Evolutionary conservation across 1,140 invertebrate species (phyloP), one percentile per base, ranked within the genome.

Genomic region (Drosophila insularis): DNA sequence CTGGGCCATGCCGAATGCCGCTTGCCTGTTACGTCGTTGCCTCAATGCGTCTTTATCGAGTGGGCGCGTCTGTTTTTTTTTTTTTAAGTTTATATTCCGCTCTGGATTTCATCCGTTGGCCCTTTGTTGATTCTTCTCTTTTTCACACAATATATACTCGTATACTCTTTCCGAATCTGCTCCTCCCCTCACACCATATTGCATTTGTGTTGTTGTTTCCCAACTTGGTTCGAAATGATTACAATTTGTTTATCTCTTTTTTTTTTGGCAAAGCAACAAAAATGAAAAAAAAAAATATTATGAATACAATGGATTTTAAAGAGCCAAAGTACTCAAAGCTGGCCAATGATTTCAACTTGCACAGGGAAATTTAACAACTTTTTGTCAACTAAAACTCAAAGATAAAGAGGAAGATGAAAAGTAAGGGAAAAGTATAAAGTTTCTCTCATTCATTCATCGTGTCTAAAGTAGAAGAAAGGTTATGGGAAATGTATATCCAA

Each of bases 201-300:
- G 19, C 19, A 8, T 31, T 31, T 13, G 5, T 40, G 17, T 40
- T 60, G 23, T 54, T 64, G 43, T 39, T 61, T 54, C 55, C 19
- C 32, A 17, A 61, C 60, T 32, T 70, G 50, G 74, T 31, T 78
- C 63, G 78, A 85, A 84, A 80, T 85, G 64, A 84, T 85, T 85
- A 81, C 40, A 70, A 64, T 61, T 77, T 73, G 54, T 64, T 62
- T 8, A 13, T 4, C 14, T 39, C 13, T 14, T 58, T 37, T 32
- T 3, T 19, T 23, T 11, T 59, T 59, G 1, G 5, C n/a, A 40
- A 17, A 32, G 8, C 7, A 14, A 35, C 7, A 63, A 64, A 59
- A 27, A 37, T 19, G 14, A 43, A 43, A 10, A 17, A 60, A 27
- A 37, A 17, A 60, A 27, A 37, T 31, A 59, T n/a, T 8, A 71